Conservation (phyloP, 2,797 vertebrate genomes). For the Fratercula arctica region DNA sequence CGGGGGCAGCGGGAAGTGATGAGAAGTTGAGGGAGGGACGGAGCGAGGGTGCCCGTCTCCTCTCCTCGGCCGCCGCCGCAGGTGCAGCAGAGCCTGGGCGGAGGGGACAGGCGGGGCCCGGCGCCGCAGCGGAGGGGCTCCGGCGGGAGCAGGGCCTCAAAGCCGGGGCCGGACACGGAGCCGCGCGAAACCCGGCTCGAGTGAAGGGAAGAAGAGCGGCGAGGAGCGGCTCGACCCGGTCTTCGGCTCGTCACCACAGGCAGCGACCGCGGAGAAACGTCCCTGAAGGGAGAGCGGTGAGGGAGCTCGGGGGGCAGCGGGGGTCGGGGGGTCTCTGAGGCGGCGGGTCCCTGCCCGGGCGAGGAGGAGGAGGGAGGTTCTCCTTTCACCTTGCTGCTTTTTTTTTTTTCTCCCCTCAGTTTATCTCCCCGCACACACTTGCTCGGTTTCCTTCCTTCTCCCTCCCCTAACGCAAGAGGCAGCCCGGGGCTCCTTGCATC, state of each 20-base stretch:
- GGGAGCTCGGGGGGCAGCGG: not conserved
- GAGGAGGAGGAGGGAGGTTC: not conserved
- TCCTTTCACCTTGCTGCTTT: not conserved
- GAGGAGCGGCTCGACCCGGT: not conserved
- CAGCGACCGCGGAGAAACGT: slow-evolving; percentile 1
- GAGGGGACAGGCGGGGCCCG: slow-evolving; percentile 26
- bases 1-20: slow-evolving; percentile 21
- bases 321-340: not conserved
- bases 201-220: not conserved
- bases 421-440: too few relatives aligned
- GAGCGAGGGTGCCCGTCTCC: not conserved
- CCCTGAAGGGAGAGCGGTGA: slow-evolving; percentile 44
- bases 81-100: slow-evolving; percentile 40
- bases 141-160: not conserved
- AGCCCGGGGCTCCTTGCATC: not conserved
- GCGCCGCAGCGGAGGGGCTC: slow-evolving; percentile 42
- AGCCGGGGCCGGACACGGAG: not conserved
- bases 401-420: too few relatives aligned
- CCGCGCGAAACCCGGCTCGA: not conserved
- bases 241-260: not conserved
- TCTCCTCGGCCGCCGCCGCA: not conserved
- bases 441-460: not conserved
- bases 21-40: slow-evolving; percentile 50
- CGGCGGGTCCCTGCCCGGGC: not conserved
- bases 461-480: not conserved